Base-by-base conservation (phyloP, 2,113 vertebrate genomes). In the Jacana jacana region DNA sequence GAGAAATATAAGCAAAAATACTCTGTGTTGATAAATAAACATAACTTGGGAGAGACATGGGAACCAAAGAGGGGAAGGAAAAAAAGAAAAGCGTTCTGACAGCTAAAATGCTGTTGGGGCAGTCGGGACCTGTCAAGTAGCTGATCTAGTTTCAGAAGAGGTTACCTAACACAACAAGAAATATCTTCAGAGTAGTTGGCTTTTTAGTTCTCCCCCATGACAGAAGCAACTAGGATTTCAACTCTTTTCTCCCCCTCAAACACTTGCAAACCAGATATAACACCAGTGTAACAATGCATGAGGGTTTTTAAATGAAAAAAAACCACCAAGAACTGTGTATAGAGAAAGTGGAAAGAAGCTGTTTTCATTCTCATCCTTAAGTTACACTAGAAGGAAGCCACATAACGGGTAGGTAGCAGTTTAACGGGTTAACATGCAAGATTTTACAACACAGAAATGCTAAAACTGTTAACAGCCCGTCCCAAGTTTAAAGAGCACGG, bases 61-160 rank as follows among this genome's bases (percentile, higher is more conserved):
- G 71, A 92, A 92, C 52, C 58, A 92, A 79, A 66, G 54, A 55
- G 9, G 25, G 27, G 7, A 2, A 10, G 16, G 3, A 2, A 10
- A 23, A 52, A 65, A 71, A 52, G 39, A 4, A 24, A 77, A 79
- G 48, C 46, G 58, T 89, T 89, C 81, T 94, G 93, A 91, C 88
- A 95, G 85, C 79, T 89, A 58, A 96, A 95, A 95, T 81, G 93
- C 88, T 93, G 83, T 31, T 8, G 1, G 95, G 91, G 92, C 95
- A 94, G 94, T 92, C 95, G 88, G 83, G 92, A 93, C 95, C 86
- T 94, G 93, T 91, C 95, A 96, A 89, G 94, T 85, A 95, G 91
- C 72, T 91, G 79, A 89, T 96, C 85, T 86, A 81, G 85, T 90
- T 93, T 90, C 90, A 86, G 88, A 88, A 90, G 65, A 91, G 60